Conservation (phyloP, 1,140 invertebrate species). For the Drosophila nikananu region DNA sequence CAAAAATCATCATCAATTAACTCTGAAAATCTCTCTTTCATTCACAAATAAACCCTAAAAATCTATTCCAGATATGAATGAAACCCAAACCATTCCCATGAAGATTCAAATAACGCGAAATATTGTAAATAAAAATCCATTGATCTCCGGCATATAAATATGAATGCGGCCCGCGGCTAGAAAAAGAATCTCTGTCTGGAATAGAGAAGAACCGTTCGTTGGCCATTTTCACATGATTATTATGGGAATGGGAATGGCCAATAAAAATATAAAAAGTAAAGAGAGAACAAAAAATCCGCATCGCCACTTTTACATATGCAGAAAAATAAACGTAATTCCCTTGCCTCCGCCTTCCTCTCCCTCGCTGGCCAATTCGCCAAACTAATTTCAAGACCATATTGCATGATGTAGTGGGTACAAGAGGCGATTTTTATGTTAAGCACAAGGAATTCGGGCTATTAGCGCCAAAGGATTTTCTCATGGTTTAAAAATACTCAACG, state of each 20-base stretch:
- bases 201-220: constrained; percentile 60
- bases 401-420: constrained; percentile 72
- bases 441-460: constrained; percentile 84
- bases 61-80: constrained; percentile 31
- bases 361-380: constrained; percentile 41
- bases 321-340: constrained; percentile 29
- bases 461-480: constrained; percentile 85
- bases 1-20: not conserved
- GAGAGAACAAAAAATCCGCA: not conserved
- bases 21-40: constrained; percentile 9
- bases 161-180: constrained; percentile 34
- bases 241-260: constrained; percentile 59
- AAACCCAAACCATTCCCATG: constrained; percentile 19
- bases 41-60: constrained; percentile 13
- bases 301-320: constrained; percentile 45
- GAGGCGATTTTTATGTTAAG: constrained; percentile 84
- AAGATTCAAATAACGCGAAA: constrained; percentile 8
- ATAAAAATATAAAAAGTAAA: constrained; percentile 41
- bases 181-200: constrained; percentile 32
- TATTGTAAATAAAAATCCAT: constrained; percentile 31
- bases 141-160: constrained; percentile 47
- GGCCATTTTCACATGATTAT: constrained; percentile 80
- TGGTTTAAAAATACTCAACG: constrained; percentile 85
- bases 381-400: constrained; percentile 69
- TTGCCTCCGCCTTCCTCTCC: not conserved